These are phyloP conservation scores for Labeo calbasu DNA, from an alignment of 2,797 vertebrate species.

Conservation along the genomic window DNA sequence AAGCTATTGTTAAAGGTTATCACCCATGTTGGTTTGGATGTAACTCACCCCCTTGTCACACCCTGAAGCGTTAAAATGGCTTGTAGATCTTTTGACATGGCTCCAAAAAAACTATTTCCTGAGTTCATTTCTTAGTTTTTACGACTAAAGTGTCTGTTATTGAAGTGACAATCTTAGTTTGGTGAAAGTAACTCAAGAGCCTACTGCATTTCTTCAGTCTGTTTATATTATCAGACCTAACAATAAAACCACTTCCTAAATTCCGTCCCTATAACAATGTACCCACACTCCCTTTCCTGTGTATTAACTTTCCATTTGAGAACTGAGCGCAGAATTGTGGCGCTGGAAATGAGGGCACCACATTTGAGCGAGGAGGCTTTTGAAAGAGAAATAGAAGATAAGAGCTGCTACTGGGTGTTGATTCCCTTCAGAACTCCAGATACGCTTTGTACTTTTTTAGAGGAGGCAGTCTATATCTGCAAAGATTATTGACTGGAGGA, in stretches of 20 bases:
- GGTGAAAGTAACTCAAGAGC: background rate
- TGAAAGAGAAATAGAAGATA: constrained; percentile 19
- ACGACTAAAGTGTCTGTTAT: background rate
- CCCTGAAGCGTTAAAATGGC: background rate
- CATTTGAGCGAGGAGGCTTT: constrained; percentile 1
- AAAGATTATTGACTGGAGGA: constrained; percentile 44
- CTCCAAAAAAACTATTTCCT: background rate
- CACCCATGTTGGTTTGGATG: background rate
- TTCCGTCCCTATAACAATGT: constrained; percentile 13
- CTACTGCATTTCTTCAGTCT: background rate
- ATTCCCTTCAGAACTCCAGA: constrained; percentile 17
- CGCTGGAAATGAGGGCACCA: constrained; percentile 15
- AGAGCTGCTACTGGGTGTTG: constrained; percentile 11
- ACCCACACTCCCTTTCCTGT: constrained; percentile 41
- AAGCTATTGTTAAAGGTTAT: background rate
- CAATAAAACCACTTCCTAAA: constrained; percentile 17
- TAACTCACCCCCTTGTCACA: too few relatives aligned
- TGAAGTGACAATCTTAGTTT: background rate
- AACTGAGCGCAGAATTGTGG: constrained; percentile 7
- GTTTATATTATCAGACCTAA: background rate
- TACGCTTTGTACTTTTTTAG: constrained; percentile 9
- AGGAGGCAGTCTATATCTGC: constrained; percentile 15
- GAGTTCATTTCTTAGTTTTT: background rate
- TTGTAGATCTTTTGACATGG: background rate
- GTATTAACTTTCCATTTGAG: background rate